Percentiles rank a stretch among this genome's conserved stretches.
Evolutionary conservation across 2,113 vertebrate genomes (phyloP).

Genomic region (Smithornis capensis): DNA sequence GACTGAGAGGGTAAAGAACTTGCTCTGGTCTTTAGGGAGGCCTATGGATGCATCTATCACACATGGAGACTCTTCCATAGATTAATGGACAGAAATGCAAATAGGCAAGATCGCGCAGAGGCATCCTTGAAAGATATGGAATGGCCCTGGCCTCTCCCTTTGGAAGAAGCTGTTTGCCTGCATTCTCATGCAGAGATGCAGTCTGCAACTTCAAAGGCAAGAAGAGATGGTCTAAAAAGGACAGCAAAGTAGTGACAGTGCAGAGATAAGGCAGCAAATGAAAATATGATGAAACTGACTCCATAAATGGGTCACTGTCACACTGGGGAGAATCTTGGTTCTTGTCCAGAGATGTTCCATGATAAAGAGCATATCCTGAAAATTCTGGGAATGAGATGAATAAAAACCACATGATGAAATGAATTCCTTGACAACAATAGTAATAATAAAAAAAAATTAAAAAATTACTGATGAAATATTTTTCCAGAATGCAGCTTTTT

Average conservation of each 20-base stretch:
- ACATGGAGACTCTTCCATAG: background rate
- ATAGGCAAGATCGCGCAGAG: background rate
- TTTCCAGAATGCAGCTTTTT: background rate
- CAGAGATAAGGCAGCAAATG: background rate
- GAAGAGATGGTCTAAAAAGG: conserved; percentile 43
- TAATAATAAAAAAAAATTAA: background rate
- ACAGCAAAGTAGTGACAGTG: conserved; percentile 12
- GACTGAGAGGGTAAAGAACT: background rate
- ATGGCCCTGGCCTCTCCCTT: background rate
- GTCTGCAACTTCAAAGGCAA: conserved; percentile 66
- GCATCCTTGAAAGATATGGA: background rate
- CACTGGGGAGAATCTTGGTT: background rate
- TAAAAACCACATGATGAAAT: conserved; percentile 1
- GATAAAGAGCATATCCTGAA: conserved; percentile 10
- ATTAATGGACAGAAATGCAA: background rate
- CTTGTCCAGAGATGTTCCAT: conserved; percentile 20
- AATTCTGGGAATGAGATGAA: background rate
- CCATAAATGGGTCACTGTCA: background rate
- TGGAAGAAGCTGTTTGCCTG: conserved; percentile 20
- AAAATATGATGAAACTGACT: background rate
- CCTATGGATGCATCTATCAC: background rate
- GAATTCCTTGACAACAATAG: background rate
- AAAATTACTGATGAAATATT: background rate
- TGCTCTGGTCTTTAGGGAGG: background rate
- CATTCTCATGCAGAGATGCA: conserved; percentile 24